Evolutionary conservation across 1,140 invertebrate species (phyloP).

Genomic region (Bombus breviceps): DNA sequence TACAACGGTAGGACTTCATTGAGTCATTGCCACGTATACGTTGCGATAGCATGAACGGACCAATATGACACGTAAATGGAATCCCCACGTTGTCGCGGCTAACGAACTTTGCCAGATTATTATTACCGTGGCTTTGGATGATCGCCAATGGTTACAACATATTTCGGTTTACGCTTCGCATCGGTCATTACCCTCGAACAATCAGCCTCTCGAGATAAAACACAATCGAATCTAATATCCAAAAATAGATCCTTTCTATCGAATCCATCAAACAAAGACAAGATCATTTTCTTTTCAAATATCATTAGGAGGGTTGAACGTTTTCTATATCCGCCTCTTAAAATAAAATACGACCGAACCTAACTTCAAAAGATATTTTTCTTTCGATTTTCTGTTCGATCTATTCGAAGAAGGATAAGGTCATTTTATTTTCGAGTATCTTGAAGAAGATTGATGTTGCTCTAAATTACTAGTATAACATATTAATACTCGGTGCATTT

Average conservation of each 20-base stretch:
- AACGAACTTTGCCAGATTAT: conserved; percentile 74
- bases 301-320: neutral
- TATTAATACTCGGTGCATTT: neutral
- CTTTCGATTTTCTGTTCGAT: neutral
- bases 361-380: neutral
- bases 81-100: conserved; percentile 56
- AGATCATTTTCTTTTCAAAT: neutral
- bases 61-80: conserved; percentile 52
- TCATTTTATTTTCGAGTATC: neutral
- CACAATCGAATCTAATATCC: conserved; percentile 40
- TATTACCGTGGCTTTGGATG: conserved; percentile 72
- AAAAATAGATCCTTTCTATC: conserved; percentile 53
- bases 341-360: neutral
- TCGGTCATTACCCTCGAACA: conserved; percentile 71
- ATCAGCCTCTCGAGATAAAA: conserved; percentile 45
- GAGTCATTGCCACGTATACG: conserved; percentile 40
- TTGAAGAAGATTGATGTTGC: neutral
- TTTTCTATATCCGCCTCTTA: neutral
- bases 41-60: conserved; percentile 2
- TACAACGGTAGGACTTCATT: conserved; percentile 16
- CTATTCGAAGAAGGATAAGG: neutral
- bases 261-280: neutral
- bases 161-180: conserved; percentile 69
- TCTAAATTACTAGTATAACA: neutral
- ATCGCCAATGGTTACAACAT: conserved; percentile 74